Evolutionary conservation across 2,113 vertebrate genomes (phyloP).

Genomic region (Dipodomys merriami): DNA sequence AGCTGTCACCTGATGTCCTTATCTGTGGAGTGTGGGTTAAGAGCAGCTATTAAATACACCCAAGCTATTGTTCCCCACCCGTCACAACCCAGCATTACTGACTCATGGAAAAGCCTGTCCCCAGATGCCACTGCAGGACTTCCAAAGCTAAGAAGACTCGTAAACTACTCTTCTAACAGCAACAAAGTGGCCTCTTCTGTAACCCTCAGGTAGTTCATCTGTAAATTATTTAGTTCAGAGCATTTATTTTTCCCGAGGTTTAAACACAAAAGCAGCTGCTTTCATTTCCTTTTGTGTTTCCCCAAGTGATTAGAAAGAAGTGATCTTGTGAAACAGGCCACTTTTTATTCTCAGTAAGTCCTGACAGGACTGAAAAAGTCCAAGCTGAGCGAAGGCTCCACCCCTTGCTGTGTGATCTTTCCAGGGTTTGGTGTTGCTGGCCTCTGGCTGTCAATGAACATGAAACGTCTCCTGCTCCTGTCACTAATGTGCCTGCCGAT

Average conservation of each 20-base stretch:
- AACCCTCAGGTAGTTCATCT: conserved; percentile 66
- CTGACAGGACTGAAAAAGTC: not conserved
- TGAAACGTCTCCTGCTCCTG: not conserved
- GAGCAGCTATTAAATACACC: conserved; percentile 53
- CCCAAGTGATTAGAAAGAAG: conserved; percentile 31
- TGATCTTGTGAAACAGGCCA: conserved; percentile 31
- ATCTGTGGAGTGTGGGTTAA: conserved; percentile 65
- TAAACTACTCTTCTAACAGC: conserved; percentile 62
- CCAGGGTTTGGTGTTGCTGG: not conserved
- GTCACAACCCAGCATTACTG: conserved; percentile 50
- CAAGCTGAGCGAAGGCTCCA: not conserved
- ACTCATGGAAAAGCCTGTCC: conserved; percentile 46
- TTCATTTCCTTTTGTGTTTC: conserved; percentile 55
- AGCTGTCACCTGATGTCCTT: conserved; percentile 67
- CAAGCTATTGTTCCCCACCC: conserved; percentile 60
- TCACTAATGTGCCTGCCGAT: conserved; percentile 18
- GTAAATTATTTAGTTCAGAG: conserved; percentile 31
- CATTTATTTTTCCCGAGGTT: conserved; percentile 46
- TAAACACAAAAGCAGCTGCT: conserved; percentile 36
- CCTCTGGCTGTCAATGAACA: not conserved
- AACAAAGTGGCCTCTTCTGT: conserved; percentile 59
- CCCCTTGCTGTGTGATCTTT: not conserved
- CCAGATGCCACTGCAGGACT: conserved; percentile 46
- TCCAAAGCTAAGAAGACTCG: conserved; percentile 31
- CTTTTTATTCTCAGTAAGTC: not conserved